Base-by-base conservation (phyloP, 2,888 invertebrate species). In the Zele albiditarsus region DNA sequence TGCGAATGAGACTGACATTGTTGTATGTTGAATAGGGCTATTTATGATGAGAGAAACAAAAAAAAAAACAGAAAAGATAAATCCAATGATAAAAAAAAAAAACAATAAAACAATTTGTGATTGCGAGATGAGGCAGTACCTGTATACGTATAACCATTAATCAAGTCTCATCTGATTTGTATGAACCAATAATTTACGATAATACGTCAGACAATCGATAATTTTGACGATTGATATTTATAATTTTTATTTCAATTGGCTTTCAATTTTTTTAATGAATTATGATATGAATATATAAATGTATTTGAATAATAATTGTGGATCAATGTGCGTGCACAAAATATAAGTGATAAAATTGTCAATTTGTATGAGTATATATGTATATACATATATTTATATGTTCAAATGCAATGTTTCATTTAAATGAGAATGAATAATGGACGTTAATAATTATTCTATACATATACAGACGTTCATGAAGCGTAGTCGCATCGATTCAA, bases 381-480 rank as follows among this genome's bases (percentile, higher is more conserved):
- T 73, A 31, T 31, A 31, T 31, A 31, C 8, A 31, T 31, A 38
- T 38, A 38, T 65, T 10, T 23, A 0, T 23, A 38, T 53, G 75
- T 74, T 68, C 73, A 75, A 73, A 68, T 73, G 73, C 71, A 58
- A 65, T 38, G 75, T 72, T 70, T 53, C 75, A 80, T 81, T 80
- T 78, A 74, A 80, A 80, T 78, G 78, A 70, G 78, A 77, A 82
- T 82, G 82, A 82, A 82, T 82, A 82, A 81, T 82, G 79, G 80
- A 81, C 71, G 78, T 76, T 76, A 72, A 75, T 81, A 82, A 81
- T 80, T 79, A 82, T 81, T 79, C 80, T 68, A 69, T 76, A 80
- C 76, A 75, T 77, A 79, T 66, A 33, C 53, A 53, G 8, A 3
- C 23, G 38, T 23, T 14, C 49, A 67, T 25, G 20, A 67, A 42